Evolutionary conservation across 2,888 invertebrate genomes (phyloP).

Genomic region (Imbricaverruca yamaguchii): DNA sequence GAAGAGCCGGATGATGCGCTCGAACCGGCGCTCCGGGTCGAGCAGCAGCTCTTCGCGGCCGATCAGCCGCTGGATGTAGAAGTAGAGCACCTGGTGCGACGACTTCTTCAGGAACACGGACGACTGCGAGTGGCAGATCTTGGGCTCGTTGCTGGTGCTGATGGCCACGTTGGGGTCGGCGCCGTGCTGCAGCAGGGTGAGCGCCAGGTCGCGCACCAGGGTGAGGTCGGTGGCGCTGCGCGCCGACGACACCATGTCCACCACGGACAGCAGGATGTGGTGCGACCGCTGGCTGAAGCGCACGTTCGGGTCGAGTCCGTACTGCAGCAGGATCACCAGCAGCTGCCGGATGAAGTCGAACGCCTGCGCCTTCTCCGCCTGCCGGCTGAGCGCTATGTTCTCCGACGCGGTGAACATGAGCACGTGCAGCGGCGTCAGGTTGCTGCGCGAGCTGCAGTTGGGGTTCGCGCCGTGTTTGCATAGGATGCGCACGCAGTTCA

Average conservation of each 20-base stretch:
- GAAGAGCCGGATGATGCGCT: constrained; percentile 57
- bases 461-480: constrained; percentile 63
- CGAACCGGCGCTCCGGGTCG: constrained; percentile 56
- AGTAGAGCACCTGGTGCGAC: constrained; percentile 50
- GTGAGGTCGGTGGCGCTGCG: constrained; percentile 57
- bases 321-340: constrained; percentile 54
- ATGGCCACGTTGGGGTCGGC: constrained; percentile 55
- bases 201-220: constrained; percentile 60
- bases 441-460: constrained; percentile 60
- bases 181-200: constrained; percentile 59
- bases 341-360: constrained; percentile 59
- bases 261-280: constrained; percentile 59
- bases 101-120: constrained; percentile 41
- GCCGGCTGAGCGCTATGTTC: constrained; percentile 59
- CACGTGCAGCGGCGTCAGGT: constrained; percentile 60
- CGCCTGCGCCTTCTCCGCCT: constrained; percentile 57
- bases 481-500: constrained; percentile 60
- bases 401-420: constrained; percentile 62
- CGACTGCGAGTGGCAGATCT: constrained; percentile 48
- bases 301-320: constrained; percentile 55
- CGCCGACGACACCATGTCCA: constrained; percentile 57
- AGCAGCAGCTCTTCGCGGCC: constrained; percentile 51
- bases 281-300: constrained; percentile 53
- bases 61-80: constrained; percentile 61
- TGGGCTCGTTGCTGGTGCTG: constrained; percentile 43